Evolutionary conservation across 2,113 vertebrate genomes (phyloP), one percentile per base, ranked within the genome.

Genomic region (Colius striatus): DNA sequence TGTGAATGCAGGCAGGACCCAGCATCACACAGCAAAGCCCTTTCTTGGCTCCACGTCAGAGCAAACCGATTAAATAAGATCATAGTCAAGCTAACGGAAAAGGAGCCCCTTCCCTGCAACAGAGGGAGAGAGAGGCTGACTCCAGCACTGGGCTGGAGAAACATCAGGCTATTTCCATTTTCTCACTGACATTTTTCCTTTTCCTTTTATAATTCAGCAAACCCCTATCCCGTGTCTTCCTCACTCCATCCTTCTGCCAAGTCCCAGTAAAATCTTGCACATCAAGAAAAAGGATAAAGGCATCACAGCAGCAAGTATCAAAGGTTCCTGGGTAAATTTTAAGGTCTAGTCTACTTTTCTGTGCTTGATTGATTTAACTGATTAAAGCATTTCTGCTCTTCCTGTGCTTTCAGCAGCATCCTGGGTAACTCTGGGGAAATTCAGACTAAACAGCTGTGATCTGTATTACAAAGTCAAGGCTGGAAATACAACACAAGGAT

Each of bases 371-470:
- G 82, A 83, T 93, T 94, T 78, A 84, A 50, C 53, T 83, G 94
- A 95, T 95, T 78, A 92, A 97, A 97, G 91, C 51, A 9, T 73
- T 95, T 94, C 86, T 96, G 74, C 88, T 84, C 50, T 67, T 93
- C 76, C 84, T 78, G 84, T 77, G 82, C 87, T 94, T 91, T 82
- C 92, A 94, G 70, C n/a, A 83, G 70, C 81, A 92, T 94, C 92
- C 89, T 66, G 88, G 92, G 92, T 96, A 97, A 95, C 90, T 94
- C 94, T 75, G 63, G 96, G 90, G 83, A 96, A 95, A 92, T 89
- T 95, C 95, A 94, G 95, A 72, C 85, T 83, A 93, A 89, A 87
- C 96, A 97, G 87, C 94, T 95, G 95, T 89, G 91, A 90, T 94
- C 89, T 61, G 38, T 94, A 87, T 92, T 82, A 94, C 92, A 86